Percentiles rank a stretch among this genome's conserved stretches.
phyloP scores from a whole-genome alignment of 2,888 invertebrate genomes.

The Standfussiana lucernea region DNA sequence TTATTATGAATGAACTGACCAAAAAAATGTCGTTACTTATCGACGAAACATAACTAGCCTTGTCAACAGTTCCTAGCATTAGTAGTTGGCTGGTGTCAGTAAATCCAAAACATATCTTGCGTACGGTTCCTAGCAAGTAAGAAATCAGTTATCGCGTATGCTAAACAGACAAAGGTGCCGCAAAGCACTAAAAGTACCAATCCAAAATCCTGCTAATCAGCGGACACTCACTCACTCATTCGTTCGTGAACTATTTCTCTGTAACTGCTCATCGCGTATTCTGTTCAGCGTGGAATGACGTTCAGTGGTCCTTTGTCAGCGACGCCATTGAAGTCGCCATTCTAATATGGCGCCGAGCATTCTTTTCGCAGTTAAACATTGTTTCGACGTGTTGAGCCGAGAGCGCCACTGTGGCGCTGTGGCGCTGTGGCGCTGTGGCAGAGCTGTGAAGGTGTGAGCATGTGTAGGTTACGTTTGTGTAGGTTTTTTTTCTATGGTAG shows the following conservation, averaged over 20 bases:
- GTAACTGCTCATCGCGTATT: constrained; percentile 49
- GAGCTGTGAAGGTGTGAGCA: background rate
- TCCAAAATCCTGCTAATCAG: constrained; percentile 21
- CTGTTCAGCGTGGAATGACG: constrained; percentile 37
- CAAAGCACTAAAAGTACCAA: constrained; percentile 1
- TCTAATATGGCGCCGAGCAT: constrained; percentile 45
- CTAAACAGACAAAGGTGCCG: background rate
- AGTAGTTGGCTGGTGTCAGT: background rate
- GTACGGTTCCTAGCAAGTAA: background rate
- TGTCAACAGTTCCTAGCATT: background rate
- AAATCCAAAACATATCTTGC: background rate
- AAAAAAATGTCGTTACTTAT: background rate
- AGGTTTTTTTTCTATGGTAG: background rate
- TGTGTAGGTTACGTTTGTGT: no score
- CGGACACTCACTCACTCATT: constrained; percentile 17
- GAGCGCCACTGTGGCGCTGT: constrained; percentile 8
- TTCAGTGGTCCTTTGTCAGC: constrained; percentile 55
- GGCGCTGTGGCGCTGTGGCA: background rate
- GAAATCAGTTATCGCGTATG: background rate
- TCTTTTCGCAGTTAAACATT: constrained; percentile 44
- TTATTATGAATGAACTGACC: background rate
- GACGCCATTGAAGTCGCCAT: constrained; percentile 45
- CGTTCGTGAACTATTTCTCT: constrained; percentile 25
- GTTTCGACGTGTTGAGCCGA: constrained; percentile 32
- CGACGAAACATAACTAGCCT: background rate